Evolutionary conservation across 2,888 invertebrate species (phyloP).

Genomic region (Monopis laevigella): DNA sequence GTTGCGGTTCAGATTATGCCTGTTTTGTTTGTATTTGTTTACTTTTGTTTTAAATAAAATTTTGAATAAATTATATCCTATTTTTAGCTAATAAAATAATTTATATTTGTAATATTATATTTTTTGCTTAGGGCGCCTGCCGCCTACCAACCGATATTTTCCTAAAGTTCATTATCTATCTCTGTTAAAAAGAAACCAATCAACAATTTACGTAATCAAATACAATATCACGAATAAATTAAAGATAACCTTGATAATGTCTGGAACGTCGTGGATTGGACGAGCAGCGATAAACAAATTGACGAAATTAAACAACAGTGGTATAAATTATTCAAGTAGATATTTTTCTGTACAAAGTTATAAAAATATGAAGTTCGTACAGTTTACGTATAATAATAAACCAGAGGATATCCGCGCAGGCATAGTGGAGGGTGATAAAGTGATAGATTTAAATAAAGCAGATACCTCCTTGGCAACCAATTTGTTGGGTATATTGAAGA

Average conservation of each 20-base stretch:
- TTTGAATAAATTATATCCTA: no score
- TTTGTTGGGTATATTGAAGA: conserved; percentile 51
- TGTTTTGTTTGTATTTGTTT: no score
- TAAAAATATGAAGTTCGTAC: conserved; percentile 74
- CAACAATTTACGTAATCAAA: conserved; percentile 2
- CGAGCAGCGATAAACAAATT: conserved; percentile 24
- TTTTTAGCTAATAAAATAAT: no score
- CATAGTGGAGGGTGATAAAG: conserved; percentile 69
- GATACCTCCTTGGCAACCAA: conserved; percentile 42
- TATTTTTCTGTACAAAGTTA: conserved; percentile 31
- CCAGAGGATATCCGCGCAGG: conserved; percentile 74
- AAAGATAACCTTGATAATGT: conserved; percentile 28
- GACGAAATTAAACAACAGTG: background rate
- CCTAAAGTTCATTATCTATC: no score
- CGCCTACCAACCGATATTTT: no score
- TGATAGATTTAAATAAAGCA: conserved; percentile 74
- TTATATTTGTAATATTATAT: no score
- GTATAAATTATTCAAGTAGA: conserved; percentile 16
- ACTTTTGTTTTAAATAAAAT: no score
- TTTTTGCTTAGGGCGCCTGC: no score
- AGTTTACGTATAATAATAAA: conserved; percentile 66
- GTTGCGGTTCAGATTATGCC: no score
- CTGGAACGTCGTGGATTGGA: conserved; percentile 23
- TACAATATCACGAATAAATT: background rate
- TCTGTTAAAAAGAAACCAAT: no score